Percentiles rank a stretch among this genome's conserved stretches.
Conservation (phyloP, 2,797 vertebrate species). For the Sebastes trivittatus region DNA sequence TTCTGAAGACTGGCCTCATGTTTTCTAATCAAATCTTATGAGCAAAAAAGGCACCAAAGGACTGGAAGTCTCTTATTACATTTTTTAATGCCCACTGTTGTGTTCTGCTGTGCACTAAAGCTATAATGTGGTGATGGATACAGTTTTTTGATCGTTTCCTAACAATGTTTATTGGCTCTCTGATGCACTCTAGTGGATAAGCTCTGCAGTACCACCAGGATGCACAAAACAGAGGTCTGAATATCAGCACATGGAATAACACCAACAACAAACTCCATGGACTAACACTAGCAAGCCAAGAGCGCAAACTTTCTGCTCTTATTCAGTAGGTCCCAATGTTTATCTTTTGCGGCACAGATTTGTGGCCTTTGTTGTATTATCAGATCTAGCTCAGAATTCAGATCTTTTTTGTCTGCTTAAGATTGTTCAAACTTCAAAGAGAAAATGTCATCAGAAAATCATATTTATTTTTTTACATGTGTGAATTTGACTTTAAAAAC, state of each 20-base stretch:
- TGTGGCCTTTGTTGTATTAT: background rate
- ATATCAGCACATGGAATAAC: background rate
- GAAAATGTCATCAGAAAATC: background rate
- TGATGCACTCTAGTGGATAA: constrained; percentile 61
- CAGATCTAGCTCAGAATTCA: background rate
- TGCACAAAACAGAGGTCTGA: background rate
- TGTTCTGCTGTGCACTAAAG: background rate
- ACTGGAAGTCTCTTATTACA: background rate
- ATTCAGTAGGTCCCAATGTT: background rate
- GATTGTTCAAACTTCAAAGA: background rate
- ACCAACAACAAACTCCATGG: background rate
- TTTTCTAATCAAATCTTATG: constrained; percentile 6
- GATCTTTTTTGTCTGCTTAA: background rate
- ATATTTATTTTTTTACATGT: background rate
- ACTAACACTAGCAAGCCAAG: background rate
- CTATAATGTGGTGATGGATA: background rate
- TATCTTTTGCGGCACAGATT: background rate
- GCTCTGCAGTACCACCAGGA: background rate
- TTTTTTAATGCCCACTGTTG: background rate
- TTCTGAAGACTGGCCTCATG: background rate
- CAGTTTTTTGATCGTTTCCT: background rate
- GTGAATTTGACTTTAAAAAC: background rate
- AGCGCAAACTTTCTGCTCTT: background rate
- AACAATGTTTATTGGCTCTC: constrained; percentile 1
- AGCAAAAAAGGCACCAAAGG: background rate